Conservation (phyloP, 2,888 invertebrate species). For the Sinotaia quadrata region DNA sequence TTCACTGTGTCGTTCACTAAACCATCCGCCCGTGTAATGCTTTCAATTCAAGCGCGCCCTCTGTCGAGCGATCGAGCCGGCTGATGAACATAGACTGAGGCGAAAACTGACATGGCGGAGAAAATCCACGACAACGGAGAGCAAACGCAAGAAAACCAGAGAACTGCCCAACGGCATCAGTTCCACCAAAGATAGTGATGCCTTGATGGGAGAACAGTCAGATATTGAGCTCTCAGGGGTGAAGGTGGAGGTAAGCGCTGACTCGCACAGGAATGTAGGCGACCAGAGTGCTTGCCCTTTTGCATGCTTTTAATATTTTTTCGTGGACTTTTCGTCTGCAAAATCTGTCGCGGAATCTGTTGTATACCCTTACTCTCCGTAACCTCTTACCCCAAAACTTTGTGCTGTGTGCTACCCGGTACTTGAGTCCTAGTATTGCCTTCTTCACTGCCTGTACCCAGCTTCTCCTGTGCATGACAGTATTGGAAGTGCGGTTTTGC, state of each 20-base stretch:
- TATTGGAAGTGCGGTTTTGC: too few species aligned
- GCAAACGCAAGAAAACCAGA: conserved; percentile 41
- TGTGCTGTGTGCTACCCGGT: too few species aligned
- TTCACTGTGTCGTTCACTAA: too few species aligned
- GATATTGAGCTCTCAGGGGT: conserved; percentile 60
- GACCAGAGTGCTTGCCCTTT: neutral
- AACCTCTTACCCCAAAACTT: too few species aligned
- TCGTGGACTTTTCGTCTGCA: neutral
- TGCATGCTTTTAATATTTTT: neutral
- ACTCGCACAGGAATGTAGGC: neutral
- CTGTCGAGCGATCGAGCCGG: conserved; percentile 58
- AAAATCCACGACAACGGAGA: conserved; percentile 38
- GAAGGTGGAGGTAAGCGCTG: conserved; percentile 46
- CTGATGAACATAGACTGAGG: conserved; percentile 43
- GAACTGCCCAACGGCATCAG: conserved; percentile 50
- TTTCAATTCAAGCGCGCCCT: conserved; percentile 50
- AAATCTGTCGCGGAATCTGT: too few species aligned
- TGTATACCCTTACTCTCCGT: too few species aligned
- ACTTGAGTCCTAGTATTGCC: too few species aligned
- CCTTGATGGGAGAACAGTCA: conserved; percentile 47
- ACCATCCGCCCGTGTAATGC: too few species aligned
- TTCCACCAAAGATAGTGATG: conserved; percentile 47
- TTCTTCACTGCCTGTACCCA: too few species aligned
- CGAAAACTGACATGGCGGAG: conserved; percentile 41
- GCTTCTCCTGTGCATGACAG: too few species aligned